Evolutionary conservation across 2,113 vertebrate genomes (phyloP).

Genomic region (Accipiter cooperii): DNA sequence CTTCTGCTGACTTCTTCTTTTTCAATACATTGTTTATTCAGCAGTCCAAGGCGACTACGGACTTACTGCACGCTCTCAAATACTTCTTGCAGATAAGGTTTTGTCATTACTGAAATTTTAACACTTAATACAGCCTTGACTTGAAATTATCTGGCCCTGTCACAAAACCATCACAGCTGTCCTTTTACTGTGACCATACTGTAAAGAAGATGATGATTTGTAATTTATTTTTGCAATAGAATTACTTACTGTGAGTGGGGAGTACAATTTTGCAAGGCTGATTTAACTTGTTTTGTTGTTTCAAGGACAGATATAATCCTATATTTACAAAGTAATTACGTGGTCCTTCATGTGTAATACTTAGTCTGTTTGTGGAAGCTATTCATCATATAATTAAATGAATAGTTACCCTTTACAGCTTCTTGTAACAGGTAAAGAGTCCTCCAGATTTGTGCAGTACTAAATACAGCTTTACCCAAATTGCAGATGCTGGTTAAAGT

Average conservation of each 20-base stretch:
- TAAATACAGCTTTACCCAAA: neutral
- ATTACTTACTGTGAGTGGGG: neutral
- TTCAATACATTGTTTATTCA: neutral
- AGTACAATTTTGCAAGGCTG: neutral
- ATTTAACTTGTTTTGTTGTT: constrained; percentile 44
- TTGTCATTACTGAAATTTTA: neutral
- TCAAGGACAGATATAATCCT: constrained; percentile 38
- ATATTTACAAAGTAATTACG: constrained; percentile 47
- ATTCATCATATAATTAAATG: neutral
- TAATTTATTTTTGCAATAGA: constrained; percentile 3
- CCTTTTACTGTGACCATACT: neutral
- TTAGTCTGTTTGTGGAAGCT: neutral
- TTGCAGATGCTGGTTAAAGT: neutral
- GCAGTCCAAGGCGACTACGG: neutral
- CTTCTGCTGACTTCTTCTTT: neutral
- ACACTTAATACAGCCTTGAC: neutral
- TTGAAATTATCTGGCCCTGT: neutral
- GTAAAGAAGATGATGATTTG: neutral
- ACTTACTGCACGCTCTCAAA: neutral
- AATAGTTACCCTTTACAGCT: neutral
- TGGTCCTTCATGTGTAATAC: neutral
- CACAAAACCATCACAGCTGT: neutral
- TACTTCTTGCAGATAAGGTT: neutral
- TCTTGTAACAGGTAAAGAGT: neutral
- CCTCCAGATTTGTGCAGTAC: neutral